Conservation (phyloP, 1,140 invertebrate species). For the Achatina immaculata region DNA sequence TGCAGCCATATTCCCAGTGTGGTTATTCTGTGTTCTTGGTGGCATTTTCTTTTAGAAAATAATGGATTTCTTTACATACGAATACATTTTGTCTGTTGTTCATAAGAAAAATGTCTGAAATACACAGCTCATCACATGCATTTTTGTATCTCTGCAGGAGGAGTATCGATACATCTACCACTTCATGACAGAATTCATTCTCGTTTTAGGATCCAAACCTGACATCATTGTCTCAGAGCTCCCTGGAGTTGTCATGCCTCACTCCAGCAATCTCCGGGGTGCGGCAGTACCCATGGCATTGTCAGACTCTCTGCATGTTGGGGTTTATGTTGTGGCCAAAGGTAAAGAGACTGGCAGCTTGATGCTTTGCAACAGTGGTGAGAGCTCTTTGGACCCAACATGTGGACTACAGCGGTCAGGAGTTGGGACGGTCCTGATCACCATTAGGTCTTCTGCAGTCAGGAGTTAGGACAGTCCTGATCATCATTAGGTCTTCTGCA, state of each 20-base stretch:
- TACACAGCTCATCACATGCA: no score
- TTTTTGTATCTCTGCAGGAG: slow-evolving; percentile 43
- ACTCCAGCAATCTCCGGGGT: neutral
- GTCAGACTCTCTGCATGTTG: neutral
- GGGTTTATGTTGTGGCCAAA: slow-evolving; percentile 4
- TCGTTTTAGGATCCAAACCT: slow-evolving; percentile 23
- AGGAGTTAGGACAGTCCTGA: no score
- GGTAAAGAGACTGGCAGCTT: neutral
- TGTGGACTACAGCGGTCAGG: no score
- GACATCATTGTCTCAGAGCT: slow-evolving; percentile 27
- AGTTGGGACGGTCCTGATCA: no score
- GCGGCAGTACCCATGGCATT: neutral
- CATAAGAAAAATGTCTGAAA: no score
- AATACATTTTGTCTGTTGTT: no score
- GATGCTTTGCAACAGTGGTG: neutral
- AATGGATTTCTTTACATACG: no score
- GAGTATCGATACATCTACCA: slow-evolving; percentile 50
- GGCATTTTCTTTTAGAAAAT: no score
- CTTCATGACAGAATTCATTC: slow-evolving; percentile 46
- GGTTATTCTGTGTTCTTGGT: no score
- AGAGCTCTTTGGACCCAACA: neutral
- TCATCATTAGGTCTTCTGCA: no score
- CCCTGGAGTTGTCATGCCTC: neutral
- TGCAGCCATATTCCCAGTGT: no score
- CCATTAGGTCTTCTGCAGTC: no score